A percentile compares a stretch with the other conserved stretches of the same genome.
phyloP scores from a whole-genome alignment of 1,140 invertebrate species.

The Parasteatoda tepidariorum region DNA sequence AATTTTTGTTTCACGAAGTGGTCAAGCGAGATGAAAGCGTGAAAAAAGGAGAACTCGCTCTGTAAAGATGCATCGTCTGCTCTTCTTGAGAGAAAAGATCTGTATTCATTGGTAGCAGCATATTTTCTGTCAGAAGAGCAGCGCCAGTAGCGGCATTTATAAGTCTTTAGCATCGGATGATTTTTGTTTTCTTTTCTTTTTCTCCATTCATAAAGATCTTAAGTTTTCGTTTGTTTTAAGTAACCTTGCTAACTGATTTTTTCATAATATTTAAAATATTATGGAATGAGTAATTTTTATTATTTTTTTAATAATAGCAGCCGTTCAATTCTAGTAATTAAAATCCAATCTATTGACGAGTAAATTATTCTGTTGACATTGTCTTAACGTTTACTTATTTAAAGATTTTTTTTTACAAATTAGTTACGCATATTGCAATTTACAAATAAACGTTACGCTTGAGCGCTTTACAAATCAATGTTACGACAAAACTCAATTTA shows the following conservation, averaged over 20 bases:
- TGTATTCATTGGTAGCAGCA: slow-evolving; percentile 31
- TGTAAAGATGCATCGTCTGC: slow-evolving; percentile 25
- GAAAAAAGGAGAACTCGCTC: slow-evolving; percentile 18
- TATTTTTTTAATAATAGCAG: too few species aligned
- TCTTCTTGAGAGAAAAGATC: slow-evolving; percentile 26
- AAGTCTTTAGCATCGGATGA: background rate
- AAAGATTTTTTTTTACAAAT: too few species aligned
- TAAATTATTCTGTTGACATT: too few species aligned
- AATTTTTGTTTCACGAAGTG: slow-evolving; percentile 10
- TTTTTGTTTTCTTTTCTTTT: slow-evolving; percentile 16
- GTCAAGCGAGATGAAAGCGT: slow-evolving; percentile 28
- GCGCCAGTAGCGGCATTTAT: slow-evolving; percentile 54
- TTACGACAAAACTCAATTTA: too few species aligned
- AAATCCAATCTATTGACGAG: too few species aligned
- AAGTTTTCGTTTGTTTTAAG: slow-evolving; percentile 9
- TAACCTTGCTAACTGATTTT: background rate
- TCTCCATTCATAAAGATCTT: slow-evolving; percentile 17
- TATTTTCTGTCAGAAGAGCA: slow-evolving; percentile 35
- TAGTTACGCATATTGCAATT: too few species aligned
- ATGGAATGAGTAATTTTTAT: too few species aligned
- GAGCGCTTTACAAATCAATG: too few species aligned
- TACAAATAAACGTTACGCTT: too few species aligned
- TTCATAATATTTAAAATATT: background rate
- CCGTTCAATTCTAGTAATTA: too few species aligned
- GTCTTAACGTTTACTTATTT: too few species aligned